Evolutionary conservation across 2,797 vertebrate genomes (phyloP).

Genomic region (Xiphophorus birchmanni): DNA sequence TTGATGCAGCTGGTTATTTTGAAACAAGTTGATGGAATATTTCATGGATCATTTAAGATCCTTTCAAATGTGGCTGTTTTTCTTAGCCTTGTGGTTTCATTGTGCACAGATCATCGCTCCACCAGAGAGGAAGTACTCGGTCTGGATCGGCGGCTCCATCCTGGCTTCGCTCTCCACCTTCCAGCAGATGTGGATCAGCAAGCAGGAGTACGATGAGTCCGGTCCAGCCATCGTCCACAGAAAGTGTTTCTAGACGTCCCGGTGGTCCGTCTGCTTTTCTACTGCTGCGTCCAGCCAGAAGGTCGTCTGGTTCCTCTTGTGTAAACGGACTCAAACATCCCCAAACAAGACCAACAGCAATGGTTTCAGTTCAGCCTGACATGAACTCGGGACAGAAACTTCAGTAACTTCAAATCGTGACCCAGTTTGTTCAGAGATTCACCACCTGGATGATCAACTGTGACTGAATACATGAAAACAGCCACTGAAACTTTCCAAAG

Average conservation of each 20-base stretch:
- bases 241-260: slow-evolving; percentile 1
- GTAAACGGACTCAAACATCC: not conserved
- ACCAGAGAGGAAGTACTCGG: slow-evolving; percentile 97
- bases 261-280: not conserved
- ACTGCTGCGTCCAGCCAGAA: not conserved
- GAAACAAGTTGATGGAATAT: no score
- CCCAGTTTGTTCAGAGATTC: not conserved
- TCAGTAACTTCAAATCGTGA: not conserved
- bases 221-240: slow-evolving; percentile 60
- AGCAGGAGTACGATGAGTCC: slow-evolving; percentile 98
- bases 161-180: slow-evolving; percentile 99
- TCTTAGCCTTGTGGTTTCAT: not conserved
- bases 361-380: not conserved
- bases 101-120: slow-evolving; percentile 92
- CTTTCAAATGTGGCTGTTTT: no score
- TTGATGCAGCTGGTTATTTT: not conserved
- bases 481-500: not conserved
- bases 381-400: not conserved
- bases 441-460: not conserved
- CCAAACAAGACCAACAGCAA: not conserved
- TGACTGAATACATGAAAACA: not conserved
- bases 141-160: slow-evolving; percentile 99
- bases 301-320: not conserved
- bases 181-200: slow-evolving; percentile 99
- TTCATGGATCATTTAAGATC: no score